Evolutionary conservation across 2,888 invertebrate species (phyloP).

Genomic region (Cerastis rubricosa): DNA sequence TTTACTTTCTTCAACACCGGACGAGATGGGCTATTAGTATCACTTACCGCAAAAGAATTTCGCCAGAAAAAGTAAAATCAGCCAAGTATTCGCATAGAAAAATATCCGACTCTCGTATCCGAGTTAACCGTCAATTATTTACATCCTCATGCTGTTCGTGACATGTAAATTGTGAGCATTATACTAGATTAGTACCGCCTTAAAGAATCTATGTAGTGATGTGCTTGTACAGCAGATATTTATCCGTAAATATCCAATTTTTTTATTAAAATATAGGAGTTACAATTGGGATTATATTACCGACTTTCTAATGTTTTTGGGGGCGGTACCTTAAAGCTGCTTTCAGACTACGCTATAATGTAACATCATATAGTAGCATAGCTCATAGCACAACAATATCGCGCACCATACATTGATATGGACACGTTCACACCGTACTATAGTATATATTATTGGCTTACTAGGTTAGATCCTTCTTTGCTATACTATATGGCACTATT

Average conservation of each 20-base stretch:
- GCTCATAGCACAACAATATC: too few relatives aligned
- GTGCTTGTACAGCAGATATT: slow-evolving; percentile 4
- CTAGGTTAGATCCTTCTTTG: too few relatives aligned
- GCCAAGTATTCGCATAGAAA: slow-evolving; percentile 15
- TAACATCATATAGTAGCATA: too few relatives aligned
- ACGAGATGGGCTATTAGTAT: neutral
- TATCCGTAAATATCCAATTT: slow-evolving; percentile 32
- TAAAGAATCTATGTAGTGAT: slow-evolving; percentile 50
- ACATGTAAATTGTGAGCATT: slow-evolving; percentile 65
- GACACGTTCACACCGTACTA: too few relatives aligned
- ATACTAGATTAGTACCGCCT: slow-evolving; percentile 47
- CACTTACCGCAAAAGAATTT: slow-evolving; percentile 19
- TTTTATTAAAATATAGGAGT: neutral
- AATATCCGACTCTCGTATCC: slow-evolving; percentile 36
- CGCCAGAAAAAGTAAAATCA: slow-evolving; percentile 2
- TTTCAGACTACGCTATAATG: too few relatives aligned
- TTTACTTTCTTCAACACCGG: neutral
- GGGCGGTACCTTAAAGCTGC: neutral
- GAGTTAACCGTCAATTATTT: slow-evolving; percentile 51
- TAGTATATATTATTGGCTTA: too few relatives aligned
- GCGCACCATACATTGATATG: too few relatives aligned
- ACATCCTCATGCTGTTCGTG: slow-evolving; percentile 54
- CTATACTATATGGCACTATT: too few relatives aligned
- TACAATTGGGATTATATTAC: neutral
- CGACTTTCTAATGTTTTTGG: too few relatives aligned